These are phyloP conservation scores for Butorides virescens DNA, from an alignment of 2,113 vertebrate species.

Conservation along the genomic window DNA sequence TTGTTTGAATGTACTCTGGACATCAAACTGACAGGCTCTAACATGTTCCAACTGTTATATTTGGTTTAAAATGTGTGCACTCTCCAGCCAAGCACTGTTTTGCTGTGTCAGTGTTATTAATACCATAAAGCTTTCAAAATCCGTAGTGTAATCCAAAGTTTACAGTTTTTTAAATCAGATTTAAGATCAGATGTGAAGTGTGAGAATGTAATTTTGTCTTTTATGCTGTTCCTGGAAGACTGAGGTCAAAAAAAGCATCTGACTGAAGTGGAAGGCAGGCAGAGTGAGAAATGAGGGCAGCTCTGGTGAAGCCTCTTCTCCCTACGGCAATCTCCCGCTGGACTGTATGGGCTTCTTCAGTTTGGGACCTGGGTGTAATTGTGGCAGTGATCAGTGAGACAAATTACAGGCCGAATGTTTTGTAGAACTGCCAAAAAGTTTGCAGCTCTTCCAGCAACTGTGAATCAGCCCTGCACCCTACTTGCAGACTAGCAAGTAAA, in stretches of 20 bases:
- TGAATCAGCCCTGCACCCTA: slow-evolving; percentile 13
- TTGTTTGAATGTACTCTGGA: neutral
- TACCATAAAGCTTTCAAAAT: slow-evolving; percentile 59
- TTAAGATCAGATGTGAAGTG: neutral
- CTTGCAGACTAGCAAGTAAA: neutral
- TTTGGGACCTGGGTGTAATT: neutral
- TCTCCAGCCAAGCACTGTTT: slow-evolving; percentile 11
- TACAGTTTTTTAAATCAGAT: neutral
- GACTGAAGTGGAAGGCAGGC: neutral
- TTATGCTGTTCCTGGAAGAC: neutral
- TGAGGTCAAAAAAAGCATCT: neutral
- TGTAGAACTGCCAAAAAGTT: slow-evolving; percentile 21
- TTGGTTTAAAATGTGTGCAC: neutral
- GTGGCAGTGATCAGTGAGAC: slow-evolving; percentile 15
- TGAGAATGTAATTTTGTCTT: neutral
- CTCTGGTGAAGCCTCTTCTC: neutral
- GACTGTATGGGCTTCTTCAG: neutral
- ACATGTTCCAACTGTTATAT: neutral
- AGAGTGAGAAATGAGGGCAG: neutral
- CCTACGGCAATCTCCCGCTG: neutral
- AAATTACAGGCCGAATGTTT: neutral
- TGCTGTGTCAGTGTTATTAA: slow-evolving; percentile 47
- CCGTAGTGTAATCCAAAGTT: slow-evolving; percentile 30
- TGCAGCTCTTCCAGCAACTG: slow-evolving; percentile 11
- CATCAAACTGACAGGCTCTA: neutral